Base-by-base conservation (phyloP, 2,888 invertebrate genomes). In the Eupelmus urozonus region DNA sequence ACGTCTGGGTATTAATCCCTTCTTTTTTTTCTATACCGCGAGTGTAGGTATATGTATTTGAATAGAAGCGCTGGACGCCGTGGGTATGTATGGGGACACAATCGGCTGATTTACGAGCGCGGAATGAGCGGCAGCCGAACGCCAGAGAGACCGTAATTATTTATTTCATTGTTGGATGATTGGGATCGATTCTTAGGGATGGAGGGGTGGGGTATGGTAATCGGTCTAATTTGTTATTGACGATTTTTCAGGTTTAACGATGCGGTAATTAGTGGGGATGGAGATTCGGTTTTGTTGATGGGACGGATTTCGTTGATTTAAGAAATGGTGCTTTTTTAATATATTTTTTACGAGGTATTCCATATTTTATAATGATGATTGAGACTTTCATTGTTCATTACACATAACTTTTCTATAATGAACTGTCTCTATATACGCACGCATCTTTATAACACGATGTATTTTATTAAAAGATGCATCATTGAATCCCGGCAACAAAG, bases 41-140 rank as follows among this genome's bases (percentile, higher is more conserved):
- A n/a, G n/a, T n/a, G n/a, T n/a, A n/a, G n/a, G n/a, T 75, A 5
- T 66, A 11, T 40, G 5, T 67, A 34, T 70, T 76, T 76, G 69
- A 69, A 69, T 76, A 69, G 62, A 20, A 16, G 59, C 5, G 13
- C 11, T n/a, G 20, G 13, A 53, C 13, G 57, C 18, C 20, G n/a
- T n/a, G n/a, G n/a, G 40, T 34, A 45, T 45, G 9, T 13, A 45
- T 45, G 16, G 34, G 34, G 34, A 34, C 34, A 34, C 75, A 59
- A 51, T 53, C 29, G 57, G 53, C 34, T 71, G 70, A 77, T 77
- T 70, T 70, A 71, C 63, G 60, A 53, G 55, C 29, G 13, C 29
- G 34, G 34, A 20, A 57, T 40, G 62, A 45, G 40, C 20, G 53
- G 60, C 25, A 27, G 53, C 2, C 57, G 65, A 62, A 62, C 60